Evolutionary conservation across 2,113 vertebrate species (phyloP).

Genomic region (Alces alces): DNA sequence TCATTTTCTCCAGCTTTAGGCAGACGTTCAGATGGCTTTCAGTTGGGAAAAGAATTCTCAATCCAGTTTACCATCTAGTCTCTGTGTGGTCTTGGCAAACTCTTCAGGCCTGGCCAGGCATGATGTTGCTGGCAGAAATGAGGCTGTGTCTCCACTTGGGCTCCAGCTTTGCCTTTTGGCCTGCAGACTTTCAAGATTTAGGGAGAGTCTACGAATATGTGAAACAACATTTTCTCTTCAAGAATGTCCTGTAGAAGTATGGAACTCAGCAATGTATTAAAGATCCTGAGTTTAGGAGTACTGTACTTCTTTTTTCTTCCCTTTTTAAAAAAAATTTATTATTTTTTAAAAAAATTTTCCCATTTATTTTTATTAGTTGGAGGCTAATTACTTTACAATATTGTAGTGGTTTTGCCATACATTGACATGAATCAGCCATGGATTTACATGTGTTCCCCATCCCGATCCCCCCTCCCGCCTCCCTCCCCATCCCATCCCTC

Average conservation of each 20-base stretch:
- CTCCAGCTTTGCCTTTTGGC: background rate
- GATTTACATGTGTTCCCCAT: no score
- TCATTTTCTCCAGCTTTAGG: conserved; percentile 29
- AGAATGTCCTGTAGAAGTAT: background rate
- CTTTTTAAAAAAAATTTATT: no score
- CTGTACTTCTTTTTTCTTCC: background rate
- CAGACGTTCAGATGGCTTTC: conserved; percentile 47
- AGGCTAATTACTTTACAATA: no score
- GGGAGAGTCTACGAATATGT: background rate
- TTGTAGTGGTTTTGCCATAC: no score
- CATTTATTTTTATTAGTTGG: no score
- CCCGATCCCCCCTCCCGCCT: no score
- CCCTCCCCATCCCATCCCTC: no score
- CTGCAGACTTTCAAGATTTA: conserved; percentile 13
- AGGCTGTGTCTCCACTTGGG: background rate
- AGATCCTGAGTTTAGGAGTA: background rate
- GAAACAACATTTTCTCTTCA: background rate
- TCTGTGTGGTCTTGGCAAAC: conserved; percentile 69
- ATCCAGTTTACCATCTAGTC: conserved; percentile 15
- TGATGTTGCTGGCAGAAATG: background rate
- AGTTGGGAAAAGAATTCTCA: conserved; percentile 46
- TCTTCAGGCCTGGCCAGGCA: background rate
- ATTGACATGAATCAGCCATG: no score
- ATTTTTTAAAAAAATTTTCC: no score
- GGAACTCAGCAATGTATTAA: background rate